Evolutionary conservation across 2,888 invertebrate genomes (phyloP), one percentile per base, ranked within the genome.

Genomic region (Sesia bembeciformis): DNA sequence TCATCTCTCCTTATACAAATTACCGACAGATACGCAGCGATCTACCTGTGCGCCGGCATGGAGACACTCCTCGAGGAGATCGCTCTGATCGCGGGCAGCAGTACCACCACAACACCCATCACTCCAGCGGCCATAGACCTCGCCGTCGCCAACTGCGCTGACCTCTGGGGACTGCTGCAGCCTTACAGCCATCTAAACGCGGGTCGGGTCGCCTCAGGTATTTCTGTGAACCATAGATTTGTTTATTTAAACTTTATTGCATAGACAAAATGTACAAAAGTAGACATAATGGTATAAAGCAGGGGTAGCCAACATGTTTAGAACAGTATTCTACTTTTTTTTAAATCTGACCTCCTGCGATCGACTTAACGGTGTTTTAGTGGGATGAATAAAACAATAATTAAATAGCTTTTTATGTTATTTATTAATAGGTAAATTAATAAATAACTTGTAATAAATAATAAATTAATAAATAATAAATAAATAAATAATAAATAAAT

Each of bases 151-250:
- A 93, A 93, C 75, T 96, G 95, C 66, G 95, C 96, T 0, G 97
- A 97, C 69, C 90, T 97, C 55, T 97, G 97, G 97, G 97, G 97
- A 0, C 84, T 97, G 51, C 81, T 97, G 57, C 97, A 97, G 74
- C 97, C 97, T 0, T 97, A 96, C 73, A 96, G 96, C 51, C 97
- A 97, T 79, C 84, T 97, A 6, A 97, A 97, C 76, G 96, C 96
- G 3, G 97, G 97, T 0, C 90, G 97, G 62, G 93, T 96, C 40
- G 96, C 97, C 38, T 95, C 96, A 60, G 97, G 95, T 94, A 76
- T 8, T 50, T 4, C 50, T 38, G 50, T 23, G 23, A 23, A 23
- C 23, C 2, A 23, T 23, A 23, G 23, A 23, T 23, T 23, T 23
- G 2, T 23, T 23, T 23, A 23, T 23, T 23, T 23, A 23, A 23